A percentile compares a stretch with the other conserved stretches of the same genome.
These are phyloP conservation scores for Pseudobourletiella spinata DNA, from an alignment of 1,140 invertebrate species.

Conservation along the genomic window DNA sequence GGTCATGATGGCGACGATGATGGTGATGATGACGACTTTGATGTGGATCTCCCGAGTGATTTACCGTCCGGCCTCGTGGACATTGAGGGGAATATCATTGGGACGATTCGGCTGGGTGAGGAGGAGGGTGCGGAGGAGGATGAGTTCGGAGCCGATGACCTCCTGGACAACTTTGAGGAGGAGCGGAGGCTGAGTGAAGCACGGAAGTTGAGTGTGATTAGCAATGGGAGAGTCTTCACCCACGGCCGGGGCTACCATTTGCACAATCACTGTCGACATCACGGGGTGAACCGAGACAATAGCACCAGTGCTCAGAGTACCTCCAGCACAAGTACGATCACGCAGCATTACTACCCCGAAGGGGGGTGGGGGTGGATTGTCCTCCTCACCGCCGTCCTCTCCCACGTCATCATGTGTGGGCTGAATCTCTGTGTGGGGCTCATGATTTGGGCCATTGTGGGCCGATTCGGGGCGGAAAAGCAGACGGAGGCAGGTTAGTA, in stretches of 20 bases:
- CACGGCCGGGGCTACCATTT: conserved; percentile 3
- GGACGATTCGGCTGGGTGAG: conserved; percentile 12
- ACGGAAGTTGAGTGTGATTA: conserved; percentile 4
- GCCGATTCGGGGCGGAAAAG: conserved; percentile 19
- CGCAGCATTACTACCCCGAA: conserved; percentile 34
- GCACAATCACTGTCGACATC: conserved; percentile 1
- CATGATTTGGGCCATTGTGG: conserved; percentile 8
- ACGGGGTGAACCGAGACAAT: conserved; percentile 16
- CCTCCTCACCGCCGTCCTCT: conserved; percentile 20
- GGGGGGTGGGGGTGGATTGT: conserved; percentile 32
- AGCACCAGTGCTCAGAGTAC: conserved; percentile 21
- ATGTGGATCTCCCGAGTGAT: conserved; percentile 25
- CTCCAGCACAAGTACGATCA: conserved; percentile 16
- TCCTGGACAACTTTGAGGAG: not conserved
- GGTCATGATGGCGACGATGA: not conserved
- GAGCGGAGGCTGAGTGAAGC: not conserved
- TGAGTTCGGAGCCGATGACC: conserved; percentile 11
- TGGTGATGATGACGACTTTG: conserved; percentile 20
- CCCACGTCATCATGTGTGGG: conserved; percentile 23
- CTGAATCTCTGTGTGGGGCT: conserved; percentile 27
- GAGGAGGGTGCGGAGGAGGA: conserved; percentile 25
- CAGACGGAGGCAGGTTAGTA: conserved; percentile 17
- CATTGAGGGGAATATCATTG: conserved; percentile 27
- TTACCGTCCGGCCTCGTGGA: conserved; percentile 25
- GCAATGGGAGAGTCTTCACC: not conserved